A percentile compares a stretch with the other conserved stretches of the same genome.
Evolutionary conservation across 2,113 vertebrate species (phyloP).

Genomic region (Cricetomys ansorgei): DNA sequence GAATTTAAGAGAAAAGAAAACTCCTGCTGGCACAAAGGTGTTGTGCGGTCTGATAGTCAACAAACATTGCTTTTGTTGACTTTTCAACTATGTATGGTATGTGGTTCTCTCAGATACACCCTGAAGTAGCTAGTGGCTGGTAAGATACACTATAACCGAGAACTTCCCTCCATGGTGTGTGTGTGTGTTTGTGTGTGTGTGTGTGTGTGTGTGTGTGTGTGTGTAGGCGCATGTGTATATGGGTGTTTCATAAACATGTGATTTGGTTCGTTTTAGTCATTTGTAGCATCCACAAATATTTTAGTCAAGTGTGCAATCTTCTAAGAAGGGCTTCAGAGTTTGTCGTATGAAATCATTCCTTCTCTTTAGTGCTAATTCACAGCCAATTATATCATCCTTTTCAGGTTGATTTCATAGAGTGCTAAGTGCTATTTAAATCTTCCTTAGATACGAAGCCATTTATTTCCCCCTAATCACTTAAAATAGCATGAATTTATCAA

Average conservation of each 20-base stretch:
- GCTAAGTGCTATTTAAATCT: slow-evolving; percentile 76
- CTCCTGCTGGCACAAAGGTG: neutral
- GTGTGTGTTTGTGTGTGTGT: neutral
- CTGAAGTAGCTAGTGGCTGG: neutral
- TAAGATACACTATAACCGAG: neutral
- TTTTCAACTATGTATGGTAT: neutral
- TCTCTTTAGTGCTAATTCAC: slow-evolving; percentile 75
- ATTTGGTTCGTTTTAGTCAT: slow-evolving; percentile 39
- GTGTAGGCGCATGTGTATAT: neutral
- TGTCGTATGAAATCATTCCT: slow-evolving; percentile 63
- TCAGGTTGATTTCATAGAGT: slow-evolving; percentile 71
- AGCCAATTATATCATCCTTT: slow-evolving; percentile 76
- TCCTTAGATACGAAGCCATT: slow-evolving; percentile 64
- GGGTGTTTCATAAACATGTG: neutral
- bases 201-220: neutral
- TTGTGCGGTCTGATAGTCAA: neutral
- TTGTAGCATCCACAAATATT: slow-evolving; percentile 11
- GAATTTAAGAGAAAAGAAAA: neutral
- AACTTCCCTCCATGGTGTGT: neutral
- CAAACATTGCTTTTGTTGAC: slow-evolving; percentile 9
- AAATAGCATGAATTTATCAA: slow-evolving; percentile 74
- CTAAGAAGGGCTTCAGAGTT: slow-evolving; percentile 29
- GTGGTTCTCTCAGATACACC: neutral
- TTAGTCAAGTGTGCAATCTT: slow-evolving; percentile 56
- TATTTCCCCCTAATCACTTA: slow-evolving; percentile 77